phyloP scores from a whole-genome alignment of 64 coral and sea anemone genomes.

The Exaiptasia diaphana region DNA sequence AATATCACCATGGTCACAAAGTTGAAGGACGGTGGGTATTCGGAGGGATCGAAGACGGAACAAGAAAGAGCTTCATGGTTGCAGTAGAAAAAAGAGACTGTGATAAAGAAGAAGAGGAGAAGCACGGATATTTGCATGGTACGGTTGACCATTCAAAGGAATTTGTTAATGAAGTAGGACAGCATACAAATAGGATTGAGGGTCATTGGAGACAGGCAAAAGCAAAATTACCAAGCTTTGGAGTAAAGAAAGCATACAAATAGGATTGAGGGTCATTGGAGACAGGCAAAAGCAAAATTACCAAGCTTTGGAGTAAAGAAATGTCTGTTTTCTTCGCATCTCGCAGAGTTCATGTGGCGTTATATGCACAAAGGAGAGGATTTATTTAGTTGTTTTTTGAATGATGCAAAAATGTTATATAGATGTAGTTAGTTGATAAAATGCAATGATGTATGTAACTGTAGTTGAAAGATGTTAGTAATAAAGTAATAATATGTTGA shows the following conservation, averaged over 20 bases:
- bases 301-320: constrained; percentile 29
- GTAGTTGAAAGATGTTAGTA: too few species aligned
- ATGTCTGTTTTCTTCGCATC: constrained; percentile 4
- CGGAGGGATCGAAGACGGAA: neutral
- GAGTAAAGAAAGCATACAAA: too few species aligned
- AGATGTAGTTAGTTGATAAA: neutral
- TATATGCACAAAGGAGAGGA: neutral
- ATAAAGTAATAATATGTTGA: too few species aligned
- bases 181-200: too few species aligned
- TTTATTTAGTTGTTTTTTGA: neutral
- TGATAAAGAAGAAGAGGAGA: constrained; percentile 14
- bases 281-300: constrained; percentile 21
- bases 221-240: too few species aligned
- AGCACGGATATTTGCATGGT: constrained; percentile 2
- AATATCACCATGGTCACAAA: neutral
- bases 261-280: constrained; percentile 45
- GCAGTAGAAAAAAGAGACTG: constrained; percentile 28
- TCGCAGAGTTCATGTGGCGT: constrained; percentile 38
- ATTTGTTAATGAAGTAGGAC: constrained; percentile 34
- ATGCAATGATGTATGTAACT: too few species aligned
- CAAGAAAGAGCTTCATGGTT: constrained; percentile 26
- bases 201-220: too few species aligned
- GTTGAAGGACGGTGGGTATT: constrained; percentile 32
- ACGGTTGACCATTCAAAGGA: constrained; percentile 39
- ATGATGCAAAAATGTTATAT: neutral